Evolutionary conservation across 2,888 invertebrate genomes (phyloP).

Genomic region (Cryptus armator): DNA sequence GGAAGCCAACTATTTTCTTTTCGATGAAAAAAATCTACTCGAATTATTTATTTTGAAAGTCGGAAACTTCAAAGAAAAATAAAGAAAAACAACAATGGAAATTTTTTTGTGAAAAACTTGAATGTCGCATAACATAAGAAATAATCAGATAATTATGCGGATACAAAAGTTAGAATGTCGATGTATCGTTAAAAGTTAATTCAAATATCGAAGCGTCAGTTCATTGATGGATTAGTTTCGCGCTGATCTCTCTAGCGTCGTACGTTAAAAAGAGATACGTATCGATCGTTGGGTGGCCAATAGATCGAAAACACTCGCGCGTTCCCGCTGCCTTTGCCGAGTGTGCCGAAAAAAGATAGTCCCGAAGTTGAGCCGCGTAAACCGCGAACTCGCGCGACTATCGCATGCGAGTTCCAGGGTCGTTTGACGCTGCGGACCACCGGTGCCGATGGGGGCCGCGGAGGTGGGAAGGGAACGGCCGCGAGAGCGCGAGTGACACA

Average conservation of each 20-base stretch:
- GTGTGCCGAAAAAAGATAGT: conserved; percentile 32
- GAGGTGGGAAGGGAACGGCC: conserved; percentile 31
- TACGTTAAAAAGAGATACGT: conserved; percentile 32
- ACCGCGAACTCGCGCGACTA: conserved; percentile 59
- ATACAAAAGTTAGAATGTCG: background rate
- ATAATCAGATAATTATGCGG: background rate
- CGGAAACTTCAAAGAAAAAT: background rate
- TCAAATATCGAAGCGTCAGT: conserved; percentile 31
- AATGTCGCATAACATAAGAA: background rate
- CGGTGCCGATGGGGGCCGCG: conserved; percentile 38
- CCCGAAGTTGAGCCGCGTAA: conserved; percentile 58
- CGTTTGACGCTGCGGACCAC: conserved; percentile 65
- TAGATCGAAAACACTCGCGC: conserved; percentile 55
- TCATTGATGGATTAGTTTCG: background rate
- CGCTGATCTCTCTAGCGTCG: conserved; percentile 18
- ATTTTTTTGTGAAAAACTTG: background rate
- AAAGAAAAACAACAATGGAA: background rate
- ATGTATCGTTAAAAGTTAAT: conserved; percentile 8
- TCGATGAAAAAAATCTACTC: background rate
- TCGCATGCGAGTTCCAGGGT: conserved; percentile 67
- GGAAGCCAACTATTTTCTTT: background rate
- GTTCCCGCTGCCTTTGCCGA: conserved; percentile 2
- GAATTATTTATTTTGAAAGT: background rate
- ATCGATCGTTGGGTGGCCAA: conserved; percentile 48
- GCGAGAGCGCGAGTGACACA: conserved; percentile 66